A percentile compares a stretch with the other conserved stretches of the same genome.
These are phyloP conservation scores for Muscicapa striata DNA, from an alignment of 2,797 vertebrate genomes.

Conservation along the genomic window DNA sequence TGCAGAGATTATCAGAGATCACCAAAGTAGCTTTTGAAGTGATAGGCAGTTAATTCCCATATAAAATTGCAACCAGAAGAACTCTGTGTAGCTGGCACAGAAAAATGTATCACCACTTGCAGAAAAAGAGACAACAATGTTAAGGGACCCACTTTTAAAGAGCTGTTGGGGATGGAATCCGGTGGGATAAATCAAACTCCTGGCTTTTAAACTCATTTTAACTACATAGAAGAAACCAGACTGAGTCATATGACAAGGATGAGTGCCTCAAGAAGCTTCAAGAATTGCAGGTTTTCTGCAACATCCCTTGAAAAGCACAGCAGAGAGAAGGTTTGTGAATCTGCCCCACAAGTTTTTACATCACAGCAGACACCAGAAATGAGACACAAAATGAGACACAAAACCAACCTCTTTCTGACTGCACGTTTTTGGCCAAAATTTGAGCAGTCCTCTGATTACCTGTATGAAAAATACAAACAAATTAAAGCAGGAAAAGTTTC, in stretches of 20 bases:
- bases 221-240: not conserved
- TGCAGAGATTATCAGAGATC: not conserved
- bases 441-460: constrained; percentile 96
- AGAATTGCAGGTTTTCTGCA: not conserved
- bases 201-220: not conserved
- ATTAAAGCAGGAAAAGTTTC: constrained; percentile 3
- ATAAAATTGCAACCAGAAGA: not conserved
- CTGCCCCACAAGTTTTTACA: no score
- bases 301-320: not conserved
- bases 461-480: constrained; percentile 68
- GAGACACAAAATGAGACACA: constrained; percentile 15
- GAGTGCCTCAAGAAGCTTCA: not conserved
- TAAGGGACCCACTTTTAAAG: not conserved
- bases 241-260: not conserved
- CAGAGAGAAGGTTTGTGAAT: not conserved
- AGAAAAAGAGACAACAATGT: not conserved
- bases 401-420: constrained; percentile 96
- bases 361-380: not conserved
- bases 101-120: not conserved
- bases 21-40: not conserved
- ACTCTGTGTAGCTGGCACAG: not conserved
- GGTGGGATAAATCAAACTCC: not conserved
- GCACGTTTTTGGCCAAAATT: constrained; percentile 99
- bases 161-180: not conserved
- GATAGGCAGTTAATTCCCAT: not conserved